Evolutionary conservation across 1,140 invertebrate genomes (phyloP), one percentile per base, ranked within the genome.

Genomic region (Euura lappo): DNA sequence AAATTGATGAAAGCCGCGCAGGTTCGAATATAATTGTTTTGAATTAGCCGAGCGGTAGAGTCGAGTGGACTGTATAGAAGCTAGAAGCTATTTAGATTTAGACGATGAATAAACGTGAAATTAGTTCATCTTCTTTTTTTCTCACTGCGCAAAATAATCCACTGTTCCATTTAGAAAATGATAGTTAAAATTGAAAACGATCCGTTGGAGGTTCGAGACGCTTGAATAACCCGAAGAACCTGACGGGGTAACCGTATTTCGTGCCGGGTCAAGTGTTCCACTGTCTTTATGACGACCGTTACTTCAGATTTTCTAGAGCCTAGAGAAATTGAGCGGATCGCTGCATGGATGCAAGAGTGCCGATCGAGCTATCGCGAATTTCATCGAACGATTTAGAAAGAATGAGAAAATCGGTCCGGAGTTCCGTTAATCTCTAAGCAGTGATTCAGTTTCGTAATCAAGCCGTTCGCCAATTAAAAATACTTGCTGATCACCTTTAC

Each of bases 191-290:
- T 3, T 60, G 13, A 60, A 8, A 60, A 60, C 51, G 51, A 60
- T 60, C 13, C 51, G 8, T 60, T n/a, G 51, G 8, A 8, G 28
- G 28, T 28, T 60, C 51, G 51, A 60, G 51, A 60, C 51, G 51
- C 51, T 60, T 60, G 51, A 60, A 60, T 60, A 60, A 60, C 51
- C 51, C 13, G 51, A 60, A 60, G 51, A 60, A 60, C 51, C 51
- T 60, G 51, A 60, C 51, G 28, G 28, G 51, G 51, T 60, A 60
- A 60, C 51, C 51, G 51, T 60, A 60, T 60, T 60, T 60, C 51
- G 51, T 60, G 51, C 51, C 51, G 51, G 51, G 51, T 60, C 51
- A 60, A 60, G 13, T n/a, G 51, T 60, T 60, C 51, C 51, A 6
- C 51, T 60, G 51, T 60, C 51, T 60, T 60, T 60, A 60, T 60